These are phyloP conservation scores for Bombus vancouverensis DNA, from an alignment of 1,140 invertebrate genomes.

Conservation along the genomic window DNA sequence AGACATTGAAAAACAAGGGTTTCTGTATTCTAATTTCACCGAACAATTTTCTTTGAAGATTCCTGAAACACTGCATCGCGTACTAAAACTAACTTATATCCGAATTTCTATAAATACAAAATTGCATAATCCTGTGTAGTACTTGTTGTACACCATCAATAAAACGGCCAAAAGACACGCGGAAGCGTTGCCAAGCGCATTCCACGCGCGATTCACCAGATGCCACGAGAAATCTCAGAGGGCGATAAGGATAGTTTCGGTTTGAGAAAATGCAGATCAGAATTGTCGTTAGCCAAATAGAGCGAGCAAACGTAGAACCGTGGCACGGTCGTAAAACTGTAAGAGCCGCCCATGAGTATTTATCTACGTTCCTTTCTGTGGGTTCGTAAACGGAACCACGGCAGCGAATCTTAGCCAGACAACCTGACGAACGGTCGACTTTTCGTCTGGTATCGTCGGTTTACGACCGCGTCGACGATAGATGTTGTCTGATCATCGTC, in stretches of 20 bases:
- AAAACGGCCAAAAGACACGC: neutral
- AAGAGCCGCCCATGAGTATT: slow-evolving; percentile 23
- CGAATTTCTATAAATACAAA: neutral
- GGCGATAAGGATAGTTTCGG: neutral
- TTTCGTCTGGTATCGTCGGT: neutral
- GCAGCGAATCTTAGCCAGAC: slow-evolving; percentile 11
- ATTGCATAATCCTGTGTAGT: neutral
- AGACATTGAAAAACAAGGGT: no score
- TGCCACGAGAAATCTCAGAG: neutral
- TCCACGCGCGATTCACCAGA: neutral
- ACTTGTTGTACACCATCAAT: neutral
- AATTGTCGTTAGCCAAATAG: slow-evolving; percentile 16
- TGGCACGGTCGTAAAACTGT: slow-evolving; percentile 37
- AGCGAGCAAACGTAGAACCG: neutral
- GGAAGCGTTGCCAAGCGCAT: neutral
- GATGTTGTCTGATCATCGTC: slow-evolving; percentile 20
- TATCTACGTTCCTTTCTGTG: slow-evolving; percentile 36
- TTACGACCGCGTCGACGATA: slow-evolving; percentile 11
- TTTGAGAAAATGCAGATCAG: slow-evolving; percentile 21
- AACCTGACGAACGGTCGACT: slow-evolving; percentile 18
- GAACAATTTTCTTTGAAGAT: no score
- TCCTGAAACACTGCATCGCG: no score
- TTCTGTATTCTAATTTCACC: no score
- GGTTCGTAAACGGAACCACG: slow-evolving; percentile 49
- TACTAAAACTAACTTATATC: neutral